Percentiles rank a stretch among this genome's conserved stretches.
Conservation (phyloP, 2,888 invertebrate genomes). For the Scrobipalpa atriplicella region DNA sequence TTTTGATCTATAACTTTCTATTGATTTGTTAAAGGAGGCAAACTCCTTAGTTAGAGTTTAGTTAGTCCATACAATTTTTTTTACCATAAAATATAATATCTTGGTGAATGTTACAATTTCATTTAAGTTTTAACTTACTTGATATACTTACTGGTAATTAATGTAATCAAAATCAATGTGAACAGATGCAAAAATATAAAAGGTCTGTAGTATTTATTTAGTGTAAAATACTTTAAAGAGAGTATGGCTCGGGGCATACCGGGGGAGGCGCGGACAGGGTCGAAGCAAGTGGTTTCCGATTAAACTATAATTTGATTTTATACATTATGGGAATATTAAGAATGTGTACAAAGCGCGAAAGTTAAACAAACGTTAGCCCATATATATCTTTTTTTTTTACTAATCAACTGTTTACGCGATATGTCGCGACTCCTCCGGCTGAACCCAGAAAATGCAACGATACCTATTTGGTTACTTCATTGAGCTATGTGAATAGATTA, state of each 20-base stretch:
- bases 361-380: too few species aligned
- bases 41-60: slow-evolving; percentile 5
- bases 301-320: too few species aligned
- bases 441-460: slow-evolving; percentile 7
- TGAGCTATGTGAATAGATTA: too few species aligned
- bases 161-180: background rate
- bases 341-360: too few species aligned
- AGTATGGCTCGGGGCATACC: background rate
- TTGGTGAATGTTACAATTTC: background rate
- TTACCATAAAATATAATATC: background rate
- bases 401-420: too few species aligned
- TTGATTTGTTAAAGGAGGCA: background rate
- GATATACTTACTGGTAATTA: background rate
- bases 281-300: background rate
- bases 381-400: too few species aligned
- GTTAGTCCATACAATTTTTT: background rate
- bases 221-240: background rate
- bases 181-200: background rate
- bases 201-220: background rate
- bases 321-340: background rate
- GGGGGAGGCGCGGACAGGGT: background rate
- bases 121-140: background rate
- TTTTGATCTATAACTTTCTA: slow-evolving; percentile 22
- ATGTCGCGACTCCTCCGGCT: background rate
- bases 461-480: background rate